phyloP scores from a whole-genome alignment of 2,113 vertebrate species.

The Corythornis vintsioides region DNA sequence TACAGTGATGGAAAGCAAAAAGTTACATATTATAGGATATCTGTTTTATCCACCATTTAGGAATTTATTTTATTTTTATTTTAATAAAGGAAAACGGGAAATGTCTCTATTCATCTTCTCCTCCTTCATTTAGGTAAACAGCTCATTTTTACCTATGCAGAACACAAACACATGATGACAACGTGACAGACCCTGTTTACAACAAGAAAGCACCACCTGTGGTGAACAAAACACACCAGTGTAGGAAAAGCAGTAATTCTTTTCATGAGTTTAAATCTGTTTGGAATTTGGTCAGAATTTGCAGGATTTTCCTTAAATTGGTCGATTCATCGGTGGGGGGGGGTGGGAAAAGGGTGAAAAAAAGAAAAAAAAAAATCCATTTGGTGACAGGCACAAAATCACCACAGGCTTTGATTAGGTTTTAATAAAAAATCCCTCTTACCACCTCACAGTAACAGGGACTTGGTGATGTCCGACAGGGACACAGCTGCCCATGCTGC shows the following conservation, averaged over 20 bases:
- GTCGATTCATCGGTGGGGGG: not conserved
- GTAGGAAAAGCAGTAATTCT: conserved; percentile 28
- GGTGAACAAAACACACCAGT: conserved; percentile 22
- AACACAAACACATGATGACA: not conserved
- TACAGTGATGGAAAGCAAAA: not conserved
- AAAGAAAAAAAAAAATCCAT: not conserved
- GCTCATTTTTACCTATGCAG: not conserved
- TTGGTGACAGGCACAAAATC: not conserved
- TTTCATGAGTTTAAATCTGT: conserved; percentile 36
- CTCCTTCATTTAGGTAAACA: not conserved
- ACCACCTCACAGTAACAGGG: not conserved
- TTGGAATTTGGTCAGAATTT: conserved; percentile 16
- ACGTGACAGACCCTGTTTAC: conserved; percentile 7
- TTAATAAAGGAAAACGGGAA: not conserved
- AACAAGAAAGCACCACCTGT: not conserved
- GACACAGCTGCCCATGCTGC: not conserved
- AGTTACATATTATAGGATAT: not conserved
- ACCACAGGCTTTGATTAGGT: not conserved
- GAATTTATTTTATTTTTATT: not conserved
- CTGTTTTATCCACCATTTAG: not conserved
- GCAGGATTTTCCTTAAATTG: conserved; percentile 21
- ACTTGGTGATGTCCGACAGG: not conserved
- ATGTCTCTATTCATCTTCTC: not conserved
- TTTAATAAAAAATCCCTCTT: not conserved
- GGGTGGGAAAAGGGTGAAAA: not conserved